Percentiles rank a stretch among this genome's conserved stretches.
phyloP scores from a whole-genome alignment of 2,113 vertebrate species.

The Pyrgilauda ruficollis region DNA sequence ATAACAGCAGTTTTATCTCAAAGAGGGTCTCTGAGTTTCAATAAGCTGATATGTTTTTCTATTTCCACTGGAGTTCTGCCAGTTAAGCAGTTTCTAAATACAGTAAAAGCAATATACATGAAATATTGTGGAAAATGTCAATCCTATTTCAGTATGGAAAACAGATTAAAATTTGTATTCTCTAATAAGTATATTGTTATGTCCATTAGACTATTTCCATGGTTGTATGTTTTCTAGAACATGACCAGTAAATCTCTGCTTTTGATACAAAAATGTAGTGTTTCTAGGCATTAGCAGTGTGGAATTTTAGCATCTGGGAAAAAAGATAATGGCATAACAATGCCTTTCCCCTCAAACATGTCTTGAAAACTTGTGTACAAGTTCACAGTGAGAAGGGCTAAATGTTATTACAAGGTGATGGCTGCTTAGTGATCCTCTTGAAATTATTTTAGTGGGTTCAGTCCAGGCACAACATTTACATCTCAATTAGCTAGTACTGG shows the following conservation, averaged over 20 bases:
- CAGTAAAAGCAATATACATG: neutral
- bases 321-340: neutral
- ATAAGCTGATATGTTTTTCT: neutral
- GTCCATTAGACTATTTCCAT: neutral
- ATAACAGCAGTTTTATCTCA: neutral
- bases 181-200: neutral
- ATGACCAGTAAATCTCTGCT: neutral
- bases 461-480: neutral
- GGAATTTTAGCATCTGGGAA: neutral
- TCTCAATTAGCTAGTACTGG: neutral
- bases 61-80: neutral
- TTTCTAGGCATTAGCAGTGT: neutral
- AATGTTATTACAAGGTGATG: neutral
- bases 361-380: neutral
- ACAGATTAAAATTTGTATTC: neutral
- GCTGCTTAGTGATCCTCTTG: neutral
- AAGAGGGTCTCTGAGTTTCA: neutral
- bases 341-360: neutral
- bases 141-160: neutral
- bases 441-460: neutral
- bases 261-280: neutral
- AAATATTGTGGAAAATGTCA: neutral
- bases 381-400: neutral
- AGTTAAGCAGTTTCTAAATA: neutral
- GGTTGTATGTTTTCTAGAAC: neutral